Conservation (phyloP, 2,113 vertebrate species). For the Lasiurus cinereus region DNA sequence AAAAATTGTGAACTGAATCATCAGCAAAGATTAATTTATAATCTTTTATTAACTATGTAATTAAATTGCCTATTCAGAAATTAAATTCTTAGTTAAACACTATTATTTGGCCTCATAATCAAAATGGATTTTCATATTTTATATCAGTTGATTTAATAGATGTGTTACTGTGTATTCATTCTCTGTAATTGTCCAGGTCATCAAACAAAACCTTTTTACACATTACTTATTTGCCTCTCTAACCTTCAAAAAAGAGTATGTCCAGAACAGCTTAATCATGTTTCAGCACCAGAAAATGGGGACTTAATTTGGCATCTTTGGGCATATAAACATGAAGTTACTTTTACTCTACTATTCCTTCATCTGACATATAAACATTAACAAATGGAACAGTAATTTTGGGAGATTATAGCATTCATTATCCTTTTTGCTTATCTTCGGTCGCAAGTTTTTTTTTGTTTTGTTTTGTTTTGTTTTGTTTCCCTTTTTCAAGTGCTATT, state of each 20-base stretch:
- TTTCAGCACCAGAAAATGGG: not conserved
- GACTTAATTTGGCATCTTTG: conserved; percentile 40
- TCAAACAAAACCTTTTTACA: not conserved
- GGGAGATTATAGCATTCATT: conserved; percentile 84
- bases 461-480: no score
- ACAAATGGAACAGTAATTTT: conserved; percentile 83
- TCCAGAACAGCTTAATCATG: conserved; percentile 61
- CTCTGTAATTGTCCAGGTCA: not conserved
- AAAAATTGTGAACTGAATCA: conserved; percentile 6
- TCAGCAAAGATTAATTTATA: conserved; percentile 55
- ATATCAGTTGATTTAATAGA: conserved; percentile 41
- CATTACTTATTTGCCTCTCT: not conserved
- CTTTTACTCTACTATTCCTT: conserved; percentile 76
- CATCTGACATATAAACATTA: conserved; percentile 81
- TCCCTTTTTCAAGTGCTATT: conserved; percentile 80
- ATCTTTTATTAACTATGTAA: not conserved
- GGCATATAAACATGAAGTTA: conserved; percentile 47
- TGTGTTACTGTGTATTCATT: not conserved
- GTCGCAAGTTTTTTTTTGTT: conserved; percentile 69
- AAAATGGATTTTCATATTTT: not conserved
- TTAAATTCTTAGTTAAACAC: conserved; percentile 60
- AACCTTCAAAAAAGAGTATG: conserved; percentile 36
- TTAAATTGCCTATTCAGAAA: conserved; percentile 26
- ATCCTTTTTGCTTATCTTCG: conserved; percentile 83
- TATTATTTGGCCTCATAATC: conserved; percentile 10